A percentile compares a stretch with the other conserved stretches of the same genome.
Evolutionary conservation across 2,797 vertebrate species (phyloP).

Genomic region (Oceanodroma leucorhoa): DNA sequence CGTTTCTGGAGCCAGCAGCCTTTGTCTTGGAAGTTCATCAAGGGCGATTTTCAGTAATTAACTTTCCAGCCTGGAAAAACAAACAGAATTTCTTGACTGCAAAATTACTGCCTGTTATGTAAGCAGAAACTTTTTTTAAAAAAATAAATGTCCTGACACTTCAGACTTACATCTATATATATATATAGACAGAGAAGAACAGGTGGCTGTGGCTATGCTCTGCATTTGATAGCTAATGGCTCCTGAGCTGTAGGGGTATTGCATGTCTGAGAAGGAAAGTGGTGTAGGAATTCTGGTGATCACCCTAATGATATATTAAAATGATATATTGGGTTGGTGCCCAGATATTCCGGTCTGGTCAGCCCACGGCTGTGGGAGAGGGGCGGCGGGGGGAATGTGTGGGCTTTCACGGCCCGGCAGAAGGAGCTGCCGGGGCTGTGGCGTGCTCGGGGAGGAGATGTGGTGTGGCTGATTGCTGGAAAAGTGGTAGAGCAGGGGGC

Average conservation of each 20-base stretch:
- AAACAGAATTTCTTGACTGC: neutral
- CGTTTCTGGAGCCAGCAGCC: neutral
- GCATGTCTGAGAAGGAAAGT: neutral
- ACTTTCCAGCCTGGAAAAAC: neutral
- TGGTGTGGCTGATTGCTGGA: neutral
- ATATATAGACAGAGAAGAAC: neutral
- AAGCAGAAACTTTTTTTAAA: neutral
- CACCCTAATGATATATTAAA: accelerated
- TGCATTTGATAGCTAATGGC: neutral
- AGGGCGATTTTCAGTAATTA: constrained; percentile 4
- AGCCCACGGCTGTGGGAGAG: neutral
- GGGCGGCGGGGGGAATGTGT: accelerated
- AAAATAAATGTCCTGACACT: neutral
- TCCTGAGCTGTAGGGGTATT: neutral
- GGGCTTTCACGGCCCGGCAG: neutral
- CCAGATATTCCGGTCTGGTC: accelerated
- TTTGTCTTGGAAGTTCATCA: constrained; percentile 12
- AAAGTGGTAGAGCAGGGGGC: neutral
- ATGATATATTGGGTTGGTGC: accelerated
- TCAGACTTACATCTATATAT: neutral
- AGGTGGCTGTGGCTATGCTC: neutral
- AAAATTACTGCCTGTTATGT: neutral
- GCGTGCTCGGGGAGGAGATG: accelerated
- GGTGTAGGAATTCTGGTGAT: neutral
- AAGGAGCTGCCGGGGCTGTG: neutral